Conservation (phyloP, 1,140 invertebrate species). For the Phymastichus coffea region DNA sequence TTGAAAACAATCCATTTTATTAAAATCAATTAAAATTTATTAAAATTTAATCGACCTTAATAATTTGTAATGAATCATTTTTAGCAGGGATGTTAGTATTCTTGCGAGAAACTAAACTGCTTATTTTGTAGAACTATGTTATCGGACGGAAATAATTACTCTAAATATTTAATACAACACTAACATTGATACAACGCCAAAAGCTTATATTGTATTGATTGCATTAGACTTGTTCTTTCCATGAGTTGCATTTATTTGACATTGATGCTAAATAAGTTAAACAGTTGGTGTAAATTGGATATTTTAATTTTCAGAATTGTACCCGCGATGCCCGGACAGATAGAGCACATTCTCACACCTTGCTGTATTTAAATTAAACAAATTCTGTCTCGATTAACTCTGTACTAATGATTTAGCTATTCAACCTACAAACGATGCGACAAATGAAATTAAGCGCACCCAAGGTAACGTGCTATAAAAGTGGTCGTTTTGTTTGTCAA, state of each 20-base stretch:
- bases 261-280: slow-evolving; percentile 36
- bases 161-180: slow-evolving; percentile 36
- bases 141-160: slow-evolving; percentile 4
- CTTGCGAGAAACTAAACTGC: too few relatives aligned
- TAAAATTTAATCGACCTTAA: too few relatives aligned
- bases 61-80: too few relatives aligned
- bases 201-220: slow-evolving; percentile 39
- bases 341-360: slow-evolving; percentile 58
- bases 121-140: too few relatives aligned
- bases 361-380: slow-evolving; percentile 63
- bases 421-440: slow-evolving; percentile 45
- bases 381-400: slow-evolving; percentile 42
- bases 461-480: slow-evolving; percentile 30
- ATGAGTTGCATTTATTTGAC: slow-evolving; percentile 35
- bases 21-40: too few relatives aligned
- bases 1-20: too few relatives aligned
- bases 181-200: slow-evolving; percentile 46
- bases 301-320: slow-evolving; percentile 33
- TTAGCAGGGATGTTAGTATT: too few relatives aligned
- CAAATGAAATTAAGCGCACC: slow-evolving; percentile 10
- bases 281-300: neutral
- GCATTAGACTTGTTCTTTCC: slow-evolving; percentile 31
- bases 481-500: neutral
- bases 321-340: slow-evolving; percentile 34
- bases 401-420: slow-evolving; percentile 41